Evolutionary conservation across 2,113 vertebrate genomes (phyloP).

Genomic region (Cottus gobio): DNA sequence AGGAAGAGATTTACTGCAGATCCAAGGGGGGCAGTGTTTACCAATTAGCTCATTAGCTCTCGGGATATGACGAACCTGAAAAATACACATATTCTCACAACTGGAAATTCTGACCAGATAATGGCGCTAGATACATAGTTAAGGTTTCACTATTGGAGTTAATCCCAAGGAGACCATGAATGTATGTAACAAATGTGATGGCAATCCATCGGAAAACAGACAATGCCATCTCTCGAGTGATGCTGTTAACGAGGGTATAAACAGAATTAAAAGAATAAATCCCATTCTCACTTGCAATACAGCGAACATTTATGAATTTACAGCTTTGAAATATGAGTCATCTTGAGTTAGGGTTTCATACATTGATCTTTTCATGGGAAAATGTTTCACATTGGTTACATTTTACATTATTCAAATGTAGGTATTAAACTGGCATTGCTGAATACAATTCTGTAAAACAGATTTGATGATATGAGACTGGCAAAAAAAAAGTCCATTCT

Average conservation of each 20-base stretch:
- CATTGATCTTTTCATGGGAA: neutral
- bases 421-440: neutral
- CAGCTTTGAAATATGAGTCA: neutral
- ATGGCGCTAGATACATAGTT: neutral
- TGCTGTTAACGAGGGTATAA: too few relatives aligned
- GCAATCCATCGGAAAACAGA: neutral
- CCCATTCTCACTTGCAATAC: neutral
- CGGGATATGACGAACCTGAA: neutral
- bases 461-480: too few relatives aligned
- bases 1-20: neutral
- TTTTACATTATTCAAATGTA: neutral
- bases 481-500: too few relatives aligned
- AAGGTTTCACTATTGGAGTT: neutral
- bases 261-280: neutral
- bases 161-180: neutral
- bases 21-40: neutral
- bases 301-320: neutral
- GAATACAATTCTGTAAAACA: neutral
- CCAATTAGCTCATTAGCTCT: neutral
- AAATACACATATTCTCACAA: neutral
- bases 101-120: neutral
- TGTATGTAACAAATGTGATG: neutral
- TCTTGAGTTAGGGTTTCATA: neutral
- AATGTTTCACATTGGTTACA: too few relatives aligned
- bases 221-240: neutral